Evolutionary conservation across 2,888 invertebrate genomes (phyloP).

Genomic region (Diadegma fenestrale): DNA sequence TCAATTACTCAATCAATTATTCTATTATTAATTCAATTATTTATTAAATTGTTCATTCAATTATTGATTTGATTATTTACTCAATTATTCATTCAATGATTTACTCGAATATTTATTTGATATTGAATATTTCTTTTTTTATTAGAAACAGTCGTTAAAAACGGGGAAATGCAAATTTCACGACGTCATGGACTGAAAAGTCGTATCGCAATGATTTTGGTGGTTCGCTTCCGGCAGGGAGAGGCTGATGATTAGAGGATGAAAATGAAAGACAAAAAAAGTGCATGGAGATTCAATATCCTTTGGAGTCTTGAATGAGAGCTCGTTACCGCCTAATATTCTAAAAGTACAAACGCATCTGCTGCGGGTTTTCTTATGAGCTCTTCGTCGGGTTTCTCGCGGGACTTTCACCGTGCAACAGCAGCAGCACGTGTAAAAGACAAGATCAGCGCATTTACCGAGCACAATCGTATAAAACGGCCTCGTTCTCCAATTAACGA

Average conservation of each 20-base stretch:
- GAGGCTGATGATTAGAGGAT: neutral
- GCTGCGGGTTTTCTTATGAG: slow-evolving; percentile 27
- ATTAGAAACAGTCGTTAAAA: too few relatives aligned
- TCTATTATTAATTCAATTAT: too few relatives aligned
- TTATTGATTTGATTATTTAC: too few relatives aligned
- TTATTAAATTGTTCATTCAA: too few relatives aligned
- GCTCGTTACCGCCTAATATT: slow-evolving; percentile 41
- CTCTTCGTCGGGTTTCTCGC: slow-evolving; percentile 59
- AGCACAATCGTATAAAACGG: slow-evolving; percentile 48
- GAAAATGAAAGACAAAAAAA: neutral
- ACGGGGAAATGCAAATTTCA: too few relatives aligned
- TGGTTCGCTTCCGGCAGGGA: neutral
- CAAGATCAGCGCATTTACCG: slow-evolving; percentile 38
- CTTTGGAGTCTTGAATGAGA: slow-evolving; percentile 20
- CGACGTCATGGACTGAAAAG: too few relatives aligned
- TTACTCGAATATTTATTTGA: too few relatives aligned
- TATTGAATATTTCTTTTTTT: too few relatives aligned
- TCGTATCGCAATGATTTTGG: neutral
- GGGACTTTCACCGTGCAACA: slow-evolving; percentile 67
- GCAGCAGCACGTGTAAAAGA: slow-evolving; percentile 4
- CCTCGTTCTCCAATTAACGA: slow-evolving; percentile 63
- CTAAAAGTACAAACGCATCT: slow-evolving; percentile 37
- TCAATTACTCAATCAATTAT: too few relatives aligned
- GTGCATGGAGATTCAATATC: slow-evolving; percentile 25
- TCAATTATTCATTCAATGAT: too few relatives aligned